A percentile compares a stretch with the other conserved stretches of the same genome.
These are phyloP conservation scores for Choloepus hoffmanni DNA, from an alignment of 2,113 vertebrate genomes.

Conservation along the genomic window DNA sequence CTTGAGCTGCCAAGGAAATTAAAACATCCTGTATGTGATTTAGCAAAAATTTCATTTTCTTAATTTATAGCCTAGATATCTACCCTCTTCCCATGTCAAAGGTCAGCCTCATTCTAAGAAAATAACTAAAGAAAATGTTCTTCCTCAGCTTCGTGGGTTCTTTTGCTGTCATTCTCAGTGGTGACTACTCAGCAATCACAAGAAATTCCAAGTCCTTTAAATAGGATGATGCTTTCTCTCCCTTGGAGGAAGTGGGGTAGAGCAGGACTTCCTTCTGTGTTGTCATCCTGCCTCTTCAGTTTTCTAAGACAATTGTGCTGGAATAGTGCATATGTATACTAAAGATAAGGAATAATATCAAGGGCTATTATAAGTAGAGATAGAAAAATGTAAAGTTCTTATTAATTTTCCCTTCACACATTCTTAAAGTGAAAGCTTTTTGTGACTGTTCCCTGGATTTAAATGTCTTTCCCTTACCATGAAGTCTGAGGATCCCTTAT, in stretches of 20 bases:
- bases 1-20: too few relatives aligned
- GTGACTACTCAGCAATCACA: background rate
- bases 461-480: background rate
- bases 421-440: background rate
- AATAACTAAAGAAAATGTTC: background rate
- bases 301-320: background rate
- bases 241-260: background rate
- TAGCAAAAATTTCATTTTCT: background rate
- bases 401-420: background rate
- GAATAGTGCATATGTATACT: background rate
- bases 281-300: background rate
- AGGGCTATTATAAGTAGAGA: background rate
- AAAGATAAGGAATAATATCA: background rate
- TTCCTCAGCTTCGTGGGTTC: background rate
- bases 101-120: background rate
- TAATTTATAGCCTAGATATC: background rate
- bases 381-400: background rate
- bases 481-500: background rate
- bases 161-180: background rate
- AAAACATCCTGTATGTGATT: background rate
- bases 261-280: background rate
- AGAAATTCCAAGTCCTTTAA: background rate
- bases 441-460: background rate
- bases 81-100: background rate
- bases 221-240: background rate